These are phyloP conservation scores for Bombus sylvicola DNA, from an alignment of 1,140 invertebrate species.

Conservation along the genomic window DNA sequence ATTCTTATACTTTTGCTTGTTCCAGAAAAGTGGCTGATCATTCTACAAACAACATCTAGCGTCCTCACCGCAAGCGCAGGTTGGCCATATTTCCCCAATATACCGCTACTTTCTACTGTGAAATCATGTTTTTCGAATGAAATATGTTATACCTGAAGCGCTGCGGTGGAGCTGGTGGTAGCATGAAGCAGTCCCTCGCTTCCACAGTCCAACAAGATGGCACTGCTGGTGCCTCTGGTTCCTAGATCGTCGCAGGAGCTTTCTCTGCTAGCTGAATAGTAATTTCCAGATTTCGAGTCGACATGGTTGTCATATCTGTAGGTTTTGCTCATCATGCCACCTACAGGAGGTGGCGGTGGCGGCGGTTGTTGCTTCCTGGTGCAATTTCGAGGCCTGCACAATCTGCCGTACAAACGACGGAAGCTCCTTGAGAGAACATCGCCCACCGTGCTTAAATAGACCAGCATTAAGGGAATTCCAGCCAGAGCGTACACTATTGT, in stretches of 20 bases:
- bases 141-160: slow-evolving; percentile 71
- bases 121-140: not conserved
- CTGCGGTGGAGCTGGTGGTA: slow-evolving; percentile 74
- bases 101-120: not conserved
- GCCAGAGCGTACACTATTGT: slow-evolving; percentile 94
- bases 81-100: not conserved
- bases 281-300: slow-evolving; percentile 74
- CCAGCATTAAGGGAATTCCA: slow-evolving; percentile 95
- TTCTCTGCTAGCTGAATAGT: slow-evolving; percentile 76
- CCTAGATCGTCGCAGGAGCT: slow-evolving; percentile 78
- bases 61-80: not conserved
- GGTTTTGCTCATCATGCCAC: slow-evolving; percentile 71
- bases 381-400: slow-evolving; percentile 78
- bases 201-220: slow-evolving; percentile 76
- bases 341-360: slow-evolving; percentile 68
- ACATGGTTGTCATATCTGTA: slow-evolving; percentile 80
- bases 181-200: slow-evolving; percentile 78
- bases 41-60: not conserved
- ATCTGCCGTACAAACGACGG: slow-evolving; percentile 83
- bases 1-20: not conserved
- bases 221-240: slow-evolving; percentile 73
- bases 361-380: slow-evolving; percentile 73
- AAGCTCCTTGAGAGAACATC: slow-evolving; percentile 88
- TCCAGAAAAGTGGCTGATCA: not conserved
- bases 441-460: slow-evolving; percentile 93